These are phyloP conservation scores for Callyntrura sp. DNA, from an alignment of 2,888 invertebrate species.

Conservation along the genomic window DNA sequence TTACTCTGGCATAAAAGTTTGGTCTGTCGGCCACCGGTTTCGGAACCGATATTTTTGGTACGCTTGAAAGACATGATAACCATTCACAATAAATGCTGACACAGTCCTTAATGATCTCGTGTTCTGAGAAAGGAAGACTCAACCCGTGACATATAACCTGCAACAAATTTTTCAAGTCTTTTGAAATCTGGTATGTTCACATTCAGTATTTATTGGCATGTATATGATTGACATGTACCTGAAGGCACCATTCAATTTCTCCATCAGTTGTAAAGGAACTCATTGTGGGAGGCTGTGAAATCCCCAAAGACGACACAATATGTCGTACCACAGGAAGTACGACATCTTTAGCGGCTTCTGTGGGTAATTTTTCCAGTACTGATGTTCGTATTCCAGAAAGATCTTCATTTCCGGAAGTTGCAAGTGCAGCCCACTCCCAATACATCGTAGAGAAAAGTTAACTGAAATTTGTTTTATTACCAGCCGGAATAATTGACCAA, in stretches of 20 bases:
- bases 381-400: constrained; percentile 88
- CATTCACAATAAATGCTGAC: constrained; percentile 99
- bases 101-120: constrained; percentile 97
- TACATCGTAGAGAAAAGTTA: constrained; percentile 88
- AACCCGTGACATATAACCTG: constrained; percentile 97
- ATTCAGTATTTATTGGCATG: background rate
- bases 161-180: background rate
- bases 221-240: constrained; percentile 86
- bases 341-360: constrained; percentile 91
- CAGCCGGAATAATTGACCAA: too few relatives aligned
- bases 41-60: constrained; percentile 95
- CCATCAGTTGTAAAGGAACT: constrained; percentile 93
- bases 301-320: constrained; percentile 90
- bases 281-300: constrained; percentile 92
- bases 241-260: constrained; percentile 89
- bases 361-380: constrained; percentile 92
- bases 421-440: constrained; percentile 92
- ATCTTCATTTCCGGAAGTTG: constrained; percentile 87
- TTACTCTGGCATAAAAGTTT: constrained; percentile 95
- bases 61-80: constrained; percentile 94
- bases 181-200: background rate
- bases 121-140: constrained; percentile 95
- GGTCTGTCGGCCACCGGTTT: constrained; percentile 95
- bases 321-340: constrained; percentile 93
- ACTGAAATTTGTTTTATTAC: too few relatives aligned